Evolutionary conservation across 2,888 invertebrate species (phyloP).

Genomic region (Diploptera punctata): DNA sequence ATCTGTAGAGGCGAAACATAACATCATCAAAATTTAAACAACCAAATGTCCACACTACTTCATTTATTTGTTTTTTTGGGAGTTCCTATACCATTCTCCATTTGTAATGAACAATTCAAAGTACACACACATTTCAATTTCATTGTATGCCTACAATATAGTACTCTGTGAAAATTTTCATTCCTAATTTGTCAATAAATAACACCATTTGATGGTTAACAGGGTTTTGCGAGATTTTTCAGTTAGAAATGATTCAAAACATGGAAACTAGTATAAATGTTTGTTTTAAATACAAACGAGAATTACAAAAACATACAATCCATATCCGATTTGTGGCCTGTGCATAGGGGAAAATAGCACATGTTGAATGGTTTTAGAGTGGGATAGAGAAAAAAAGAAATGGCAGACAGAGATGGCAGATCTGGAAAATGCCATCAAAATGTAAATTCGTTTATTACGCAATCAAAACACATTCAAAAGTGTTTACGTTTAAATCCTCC

Average conservation of each 20-base stretch:
- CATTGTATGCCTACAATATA: not conserved
- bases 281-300: slow-evolving; percentile 28
- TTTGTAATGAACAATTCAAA: not conserved
- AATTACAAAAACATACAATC: slow-evolving; percentile 37
- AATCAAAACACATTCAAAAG: slow-evolving; percentile 40
- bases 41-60: not conserved
- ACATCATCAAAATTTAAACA: not conserved
- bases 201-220: slow-evolving; percentile 31
- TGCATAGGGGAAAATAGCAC: not conserved
- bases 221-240: slow-evolving; percentile 37
- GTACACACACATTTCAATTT: slow-evolving; percentile 5
- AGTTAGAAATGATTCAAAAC: slow-evolving; percentile 25
- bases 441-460: slow-evolving; percentile 41
- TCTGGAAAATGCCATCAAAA: slow-evolving; percentile 38
- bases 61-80: slow-evolving; percentile 5
- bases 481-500: slow-evolving; percentile 34
- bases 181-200: slow-evolving; percentile 35
- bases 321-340: slow-evolving; percentile 35
- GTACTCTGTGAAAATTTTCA: slow-evolving; percentile 25
- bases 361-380: not conserved
- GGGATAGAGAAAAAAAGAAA: not conserved
- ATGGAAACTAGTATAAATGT: slow-evolving; percentile 22
- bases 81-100: not conserved
- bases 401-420: slow-evolving; percentile 12
- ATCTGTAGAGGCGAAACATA: not conserved